Conservation (phyloP, 2,797 vertebrate species). For the Hydrocynus forskahlii region DNA sequence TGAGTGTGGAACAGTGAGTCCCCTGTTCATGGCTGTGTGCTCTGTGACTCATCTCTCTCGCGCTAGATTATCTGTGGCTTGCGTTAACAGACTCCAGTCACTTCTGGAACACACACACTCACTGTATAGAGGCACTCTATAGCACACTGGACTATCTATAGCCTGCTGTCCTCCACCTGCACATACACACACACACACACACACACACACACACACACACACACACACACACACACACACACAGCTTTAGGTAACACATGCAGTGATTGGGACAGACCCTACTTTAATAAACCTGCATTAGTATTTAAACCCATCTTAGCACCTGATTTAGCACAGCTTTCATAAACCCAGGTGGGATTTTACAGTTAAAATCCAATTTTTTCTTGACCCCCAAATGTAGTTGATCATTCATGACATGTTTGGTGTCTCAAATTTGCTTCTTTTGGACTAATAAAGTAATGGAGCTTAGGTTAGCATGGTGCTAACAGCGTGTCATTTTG, state of each 20-base stretch:
- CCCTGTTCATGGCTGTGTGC: conserved; percentile 42
- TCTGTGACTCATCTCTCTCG: conserved; percentile 50
- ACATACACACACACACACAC: background rate
- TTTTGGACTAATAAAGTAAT: no score
- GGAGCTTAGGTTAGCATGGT: no score
- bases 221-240: background rate
- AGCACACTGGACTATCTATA: background rate
- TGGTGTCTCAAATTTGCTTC: no score
- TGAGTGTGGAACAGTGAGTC: conserved; percentile 25
- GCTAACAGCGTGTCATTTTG: no score
- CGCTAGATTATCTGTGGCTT: conserved; percentile 39
- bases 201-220: background rate
- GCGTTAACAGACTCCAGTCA: conserved; percentile 26
- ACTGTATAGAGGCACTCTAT: background rate
- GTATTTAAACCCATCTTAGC: no score
- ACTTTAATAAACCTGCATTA: no score
- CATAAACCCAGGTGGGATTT: no score
- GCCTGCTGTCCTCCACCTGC: background rate
- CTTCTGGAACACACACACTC: conserved; percentile 9
- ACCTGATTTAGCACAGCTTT: no score
- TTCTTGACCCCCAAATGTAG: no score
- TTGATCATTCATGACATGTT: no score
- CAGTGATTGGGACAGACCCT: background rate
- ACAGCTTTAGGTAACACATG: background rate
- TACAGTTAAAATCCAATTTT: no score